A percentile compares a stretch with the other conserved stretches of the same genome.
phyloP scores from a whole-genome alignment of 2,113 vertebrate genomes.

The Cryptotis parvus region DNA sequence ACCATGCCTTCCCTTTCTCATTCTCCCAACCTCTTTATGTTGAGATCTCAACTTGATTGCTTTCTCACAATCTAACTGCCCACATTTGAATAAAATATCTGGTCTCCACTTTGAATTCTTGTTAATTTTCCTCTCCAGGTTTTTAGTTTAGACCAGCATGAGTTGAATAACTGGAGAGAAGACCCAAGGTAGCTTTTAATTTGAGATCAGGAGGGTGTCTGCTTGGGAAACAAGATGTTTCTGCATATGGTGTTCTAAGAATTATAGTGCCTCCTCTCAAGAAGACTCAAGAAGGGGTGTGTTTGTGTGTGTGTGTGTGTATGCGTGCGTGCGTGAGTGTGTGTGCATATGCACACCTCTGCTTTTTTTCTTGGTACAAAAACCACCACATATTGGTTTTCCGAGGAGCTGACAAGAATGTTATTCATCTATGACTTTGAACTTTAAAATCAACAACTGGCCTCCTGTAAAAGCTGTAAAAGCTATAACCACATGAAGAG shows the following conservation, averaged over 20 bases:
- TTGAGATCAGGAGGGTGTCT: background rate
- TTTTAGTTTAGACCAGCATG: background rate
- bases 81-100: slow-evolving; percentile 51
- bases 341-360: background rate
- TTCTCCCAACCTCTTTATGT: background rate
- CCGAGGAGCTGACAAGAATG: slow-evolving; percentile 18
- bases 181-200: background rate
- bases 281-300: background rate
- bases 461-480: background rate
- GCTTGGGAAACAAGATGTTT: background rate
- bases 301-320: background rate
- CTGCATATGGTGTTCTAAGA: background rate
- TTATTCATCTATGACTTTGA: slow-evolving; percentile 40
- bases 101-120: background rate
- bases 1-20: background rate
- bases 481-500: slow-evolving; percentile 39
- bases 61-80: background rate
- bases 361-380: slow-evolving; percentile 1
- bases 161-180: background rate
- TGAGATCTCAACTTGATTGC: background rate
- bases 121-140: background rate
- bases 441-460: slow-evolving; percentile 50
- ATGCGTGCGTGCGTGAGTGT: background rate
- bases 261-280: background rate
- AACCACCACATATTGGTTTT: slow-evolving; percentile 32